Conservation (phyloP, 35 echinoderm and acorn worm species). For the Apostichopus parvimensis region DNA sequence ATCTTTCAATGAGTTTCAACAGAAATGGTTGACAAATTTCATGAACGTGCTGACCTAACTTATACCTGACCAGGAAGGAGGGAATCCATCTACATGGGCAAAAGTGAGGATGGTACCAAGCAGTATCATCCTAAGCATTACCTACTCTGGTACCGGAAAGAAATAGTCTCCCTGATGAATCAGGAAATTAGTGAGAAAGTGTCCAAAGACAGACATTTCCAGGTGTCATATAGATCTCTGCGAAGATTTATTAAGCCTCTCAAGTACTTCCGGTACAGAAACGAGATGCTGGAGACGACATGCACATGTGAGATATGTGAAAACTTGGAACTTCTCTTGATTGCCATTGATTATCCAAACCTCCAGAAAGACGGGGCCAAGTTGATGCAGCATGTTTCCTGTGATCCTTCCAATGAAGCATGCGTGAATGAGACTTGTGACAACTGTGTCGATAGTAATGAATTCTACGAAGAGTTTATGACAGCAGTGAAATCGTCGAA, state of each 20-base stretch:
- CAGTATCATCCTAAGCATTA: background rate
- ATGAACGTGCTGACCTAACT: background rate
- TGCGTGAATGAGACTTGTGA: constrained; percentile 11
- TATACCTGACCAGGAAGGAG: constrained; percentile 39
- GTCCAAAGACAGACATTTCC: background rate
- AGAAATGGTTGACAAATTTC: background rate
- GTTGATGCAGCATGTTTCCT: constrained; percentile 21
- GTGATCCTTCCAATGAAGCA: constrained; percentile 12
- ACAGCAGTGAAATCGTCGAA: background rate
- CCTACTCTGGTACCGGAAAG: background rate
- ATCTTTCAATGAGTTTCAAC: background rate
- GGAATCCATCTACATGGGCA: constrained; percentile 5
- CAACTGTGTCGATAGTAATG: background rate
- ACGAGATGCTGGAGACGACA: background rate
- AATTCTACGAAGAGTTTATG: background rate
- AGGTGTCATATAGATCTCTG: background rate
- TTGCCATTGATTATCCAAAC: background rate
- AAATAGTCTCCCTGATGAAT: background rate
- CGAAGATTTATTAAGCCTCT: background rate
- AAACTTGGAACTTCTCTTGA: background rate
- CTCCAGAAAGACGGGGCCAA: background rate
- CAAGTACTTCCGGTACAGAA: background rate
- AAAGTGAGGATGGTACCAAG: background rate
- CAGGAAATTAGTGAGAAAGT: background rate
- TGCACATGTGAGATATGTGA: background rate